These are phyloP conservation scores for Petaurus breviceps DNA, from an alignment of 2,113 vertebrate species.

Conservation along the genomic window DNA sequence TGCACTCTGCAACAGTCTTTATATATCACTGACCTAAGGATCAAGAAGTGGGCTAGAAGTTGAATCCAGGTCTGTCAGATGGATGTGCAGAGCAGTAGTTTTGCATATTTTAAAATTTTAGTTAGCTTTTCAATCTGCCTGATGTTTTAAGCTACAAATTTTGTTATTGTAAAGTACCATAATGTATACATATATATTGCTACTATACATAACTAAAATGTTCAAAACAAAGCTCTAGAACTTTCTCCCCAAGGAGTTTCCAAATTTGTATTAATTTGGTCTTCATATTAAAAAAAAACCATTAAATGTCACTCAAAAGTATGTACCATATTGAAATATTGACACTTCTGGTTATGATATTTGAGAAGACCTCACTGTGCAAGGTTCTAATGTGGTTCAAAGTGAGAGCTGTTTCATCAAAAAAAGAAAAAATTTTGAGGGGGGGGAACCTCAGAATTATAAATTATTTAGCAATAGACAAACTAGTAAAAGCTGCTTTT, in stretches of 20 bases:
- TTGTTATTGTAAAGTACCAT: background rate
- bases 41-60: constrained; percentile 50
- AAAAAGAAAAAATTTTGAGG: too few species aligned
- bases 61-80: constrained; percentile 50
- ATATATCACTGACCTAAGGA: constrained; percentile 41
- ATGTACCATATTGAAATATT: background rate
- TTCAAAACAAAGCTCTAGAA: background rate
- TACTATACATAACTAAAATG: constrained; percentile 33
- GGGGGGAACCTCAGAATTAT: background rate
- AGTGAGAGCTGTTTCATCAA: background rate
- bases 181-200: background rate
- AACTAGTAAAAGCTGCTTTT: background rate
- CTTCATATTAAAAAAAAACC: constrained; percentile 11
- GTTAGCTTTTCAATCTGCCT: background rate
- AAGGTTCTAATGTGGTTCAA: constrained; percentile 32
- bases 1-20: constrained; percentile 26
- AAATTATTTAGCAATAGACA: constrained; percentile 30
- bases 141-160: background rate
- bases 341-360: constrained; percentile 10
- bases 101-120: constrained; percentile 33
- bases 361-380: background rate
- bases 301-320: background rate
- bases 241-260: constrained; percentile 14
- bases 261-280: constrained; percentile 19
- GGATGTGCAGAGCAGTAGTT: constrained; percentile 33